A percentile compares a stretch with the other conserved stretches of the same genome.
These are phyloP conservation scores for Chaenodraco wilsoni DNA, from an alignment of 2,797 vertebrate species.

Conservation along the genomic window DNA sequence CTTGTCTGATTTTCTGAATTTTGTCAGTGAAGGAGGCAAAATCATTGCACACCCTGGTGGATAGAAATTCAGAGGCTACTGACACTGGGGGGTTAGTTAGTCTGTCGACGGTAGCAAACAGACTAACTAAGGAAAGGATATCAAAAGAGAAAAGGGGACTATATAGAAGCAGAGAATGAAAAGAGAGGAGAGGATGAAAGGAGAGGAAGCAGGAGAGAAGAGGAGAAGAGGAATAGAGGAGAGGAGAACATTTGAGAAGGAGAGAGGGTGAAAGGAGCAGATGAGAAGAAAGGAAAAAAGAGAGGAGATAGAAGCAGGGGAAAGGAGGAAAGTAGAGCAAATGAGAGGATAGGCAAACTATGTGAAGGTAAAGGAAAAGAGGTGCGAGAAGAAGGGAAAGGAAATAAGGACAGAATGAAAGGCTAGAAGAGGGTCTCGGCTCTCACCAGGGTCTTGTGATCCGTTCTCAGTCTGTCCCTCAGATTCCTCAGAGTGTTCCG, in stretches of 20 bases:
- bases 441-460: slow-evolving; percentile 73
- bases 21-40: too few species aligned
- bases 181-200: neutral
- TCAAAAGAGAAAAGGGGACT: neutral
- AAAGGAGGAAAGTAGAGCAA: neutral
- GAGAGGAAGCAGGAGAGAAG: neutral
- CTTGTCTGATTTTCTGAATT: too few species aligned
- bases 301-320: neutral
- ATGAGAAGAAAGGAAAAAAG: neutral
- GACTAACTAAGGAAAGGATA: neutral
- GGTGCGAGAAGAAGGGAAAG: neutral
- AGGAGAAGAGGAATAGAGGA: neutral
- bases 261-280: neutral
- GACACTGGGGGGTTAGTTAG: too few species aligned
- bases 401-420: too few species aligned
- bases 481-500: slow-evolving; percentile 80
- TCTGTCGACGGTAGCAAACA: too few species aligned
- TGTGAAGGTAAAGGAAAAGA: neutral
- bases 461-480: slow-evolving; percentile 76
- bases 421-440: neutral
- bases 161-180: too few species aligned
- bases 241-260: neutral
- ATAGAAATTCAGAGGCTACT: too few species aligned
- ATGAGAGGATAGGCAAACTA: neutral
- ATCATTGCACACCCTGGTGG: too few species aligned